Base-by-base conservation (phyloP, 2,797 vertebrate species). In the Girardinus metallicus region DNA sequence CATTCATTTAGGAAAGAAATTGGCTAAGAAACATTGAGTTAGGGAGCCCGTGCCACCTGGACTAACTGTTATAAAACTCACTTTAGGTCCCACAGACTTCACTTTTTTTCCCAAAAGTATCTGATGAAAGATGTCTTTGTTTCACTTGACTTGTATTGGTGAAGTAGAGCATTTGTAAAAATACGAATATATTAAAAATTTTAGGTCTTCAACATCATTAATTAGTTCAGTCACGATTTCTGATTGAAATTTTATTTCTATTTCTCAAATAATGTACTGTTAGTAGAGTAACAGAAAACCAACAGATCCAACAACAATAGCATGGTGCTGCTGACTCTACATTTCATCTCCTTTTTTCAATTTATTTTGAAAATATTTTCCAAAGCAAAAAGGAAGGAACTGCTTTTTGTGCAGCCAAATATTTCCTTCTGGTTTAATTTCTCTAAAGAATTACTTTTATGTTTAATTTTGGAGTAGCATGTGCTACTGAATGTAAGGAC, bases 31-130 rank as follows among this genome's bases (percentile, higher is more conserved):
- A 75, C 87, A 89, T 89, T 81, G 86, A 71, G 94, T 86, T 92
- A 94, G 89, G 92, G 91, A 93, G 93, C 93, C 91, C 89, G 92
- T 91, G 78, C 94, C 85, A 86, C 94, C 94, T 95, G 90, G 94
- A 94, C 86, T 85, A 94, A 94, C 92, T 87, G 84, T 89, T 91
- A 83, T 53, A 75, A 93, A 92, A 90, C 86, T 90, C 78, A 90
- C 44, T 16, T 55, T 71, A 80, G 60, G 57, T 82, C 66, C 89
- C 87, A 89, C 92, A 91, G 89, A 91, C 87, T 89, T 89, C 91
- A 92, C 92, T 80, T 82, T 46, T 46, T 76, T 66, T 76, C 85
- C 86, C 92, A 95, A 87, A 93, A 94, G 89, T 93, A 96, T 93
- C 92, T 92, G 91, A 89, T 62, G 53, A 88, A 75, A 68, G 6